A percentile compares a stretch with the other conserved stretches of the same genome.
phyloP scores from a whole-genome alignment of 2,797 vertebrate species.

The Paratrypauchen microcephalus region DNA sequence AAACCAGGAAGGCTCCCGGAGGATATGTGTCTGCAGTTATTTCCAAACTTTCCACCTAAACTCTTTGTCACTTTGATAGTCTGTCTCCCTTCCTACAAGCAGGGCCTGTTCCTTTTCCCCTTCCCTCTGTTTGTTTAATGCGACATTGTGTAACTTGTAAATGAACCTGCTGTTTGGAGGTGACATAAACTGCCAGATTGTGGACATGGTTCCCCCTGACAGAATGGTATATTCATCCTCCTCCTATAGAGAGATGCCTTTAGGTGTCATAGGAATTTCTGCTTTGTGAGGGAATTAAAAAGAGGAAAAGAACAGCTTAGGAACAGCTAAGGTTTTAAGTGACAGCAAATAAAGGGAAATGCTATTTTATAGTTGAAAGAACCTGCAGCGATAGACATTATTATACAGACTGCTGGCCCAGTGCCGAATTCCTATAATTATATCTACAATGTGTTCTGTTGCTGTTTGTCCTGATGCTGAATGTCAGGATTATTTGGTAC shows the following conservation, averaged over 20 bases:
- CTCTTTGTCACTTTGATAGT: slow-evolving; percentile 34
- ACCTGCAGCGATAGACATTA: not conserved
- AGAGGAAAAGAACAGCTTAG: too few species aligned
- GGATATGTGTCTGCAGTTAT: slow-evolving; percentile 28
- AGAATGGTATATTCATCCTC: slow-evolving; percentile 18
- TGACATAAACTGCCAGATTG: slow-evolving; percentile 49
- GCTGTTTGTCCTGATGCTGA: too few species aligned
- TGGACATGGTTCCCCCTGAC: slow-evolving; percentile 21
- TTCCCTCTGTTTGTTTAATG: slow-evolving; percentile 36
- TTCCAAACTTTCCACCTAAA: slow-evolving; percentile 40
- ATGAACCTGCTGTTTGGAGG: slow-evolving; percentile 51
- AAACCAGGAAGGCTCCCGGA: slow-evolving; percentile 53
- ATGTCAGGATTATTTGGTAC: too few species aligned
- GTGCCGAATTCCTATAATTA: too few species aligned
- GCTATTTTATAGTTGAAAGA: not conserved
- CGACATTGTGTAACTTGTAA: slow-evolving; percentile 50
- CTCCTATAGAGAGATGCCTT: slow-evolving; percentile 31
- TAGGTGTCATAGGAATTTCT: slow-evolving; percentile 12
- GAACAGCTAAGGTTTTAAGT: too few species aligned
- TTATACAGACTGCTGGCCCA: not conserved
- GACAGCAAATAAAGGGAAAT: not conserved
- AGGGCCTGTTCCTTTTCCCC: slow-evolving; percentile 22
- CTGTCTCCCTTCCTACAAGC: not conserved
- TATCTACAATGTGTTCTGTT: not conserved
- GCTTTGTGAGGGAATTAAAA: not conserved